These are phyloP conservation scores for Napeogenes sylphis DNA, from an alignment of 2,888 invertebrate genomes.

Conservation along the genomic window DNA sequence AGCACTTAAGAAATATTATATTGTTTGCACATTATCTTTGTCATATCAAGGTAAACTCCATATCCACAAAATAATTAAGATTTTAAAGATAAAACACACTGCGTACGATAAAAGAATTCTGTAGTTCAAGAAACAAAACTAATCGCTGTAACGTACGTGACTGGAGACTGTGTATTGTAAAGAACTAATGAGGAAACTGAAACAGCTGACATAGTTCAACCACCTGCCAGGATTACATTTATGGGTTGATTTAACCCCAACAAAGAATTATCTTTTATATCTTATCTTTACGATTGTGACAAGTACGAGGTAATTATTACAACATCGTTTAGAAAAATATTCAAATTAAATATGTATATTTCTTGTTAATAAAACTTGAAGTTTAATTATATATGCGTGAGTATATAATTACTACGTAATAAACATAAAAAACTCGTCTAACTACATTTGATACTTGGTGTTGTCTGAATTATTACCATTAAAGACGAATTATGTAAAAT, in stretches of 20 bases:
- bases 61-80: background rate
- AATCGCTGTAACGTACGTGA: conserved; percentile 30
- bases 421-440: too few species aligned
- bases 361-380: too few species aligned
- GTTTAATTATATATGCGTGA: too few species aligned
- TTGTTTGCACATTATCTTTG: too few species aligned
- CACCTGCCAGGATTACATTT: background rate
- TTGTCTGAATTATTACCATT: too few species aligned
- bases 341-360: too few species aligned
- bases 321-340: too few species aligned
- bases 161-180: conserved; percentile 39
- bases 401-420: too few species aligned
- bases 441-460: too few species aligned
- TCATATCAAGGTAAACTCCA: too few species aligned
- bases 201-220: background rate
- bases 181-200: conserved; percentile 35
- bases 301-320: background rate
- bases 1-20: too few species aligned
- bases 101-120: background rate
- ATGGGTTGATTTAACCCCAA: background rate
- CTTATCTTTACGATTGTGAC: background rate
- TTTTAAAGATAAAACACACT: conserved; percentile 4
- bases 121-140: conserved; percentile 23
- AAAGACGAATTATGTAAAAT: too few species aligned
- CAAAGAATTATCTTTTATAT: background rate